Percentiles rank a stretch among this genome's conserved stretches.
These are phyloP conservation scores for Solen grandis DNA, from an alignment of 1,140 invertebrate species.

Conservation along the genomic window DNA sequence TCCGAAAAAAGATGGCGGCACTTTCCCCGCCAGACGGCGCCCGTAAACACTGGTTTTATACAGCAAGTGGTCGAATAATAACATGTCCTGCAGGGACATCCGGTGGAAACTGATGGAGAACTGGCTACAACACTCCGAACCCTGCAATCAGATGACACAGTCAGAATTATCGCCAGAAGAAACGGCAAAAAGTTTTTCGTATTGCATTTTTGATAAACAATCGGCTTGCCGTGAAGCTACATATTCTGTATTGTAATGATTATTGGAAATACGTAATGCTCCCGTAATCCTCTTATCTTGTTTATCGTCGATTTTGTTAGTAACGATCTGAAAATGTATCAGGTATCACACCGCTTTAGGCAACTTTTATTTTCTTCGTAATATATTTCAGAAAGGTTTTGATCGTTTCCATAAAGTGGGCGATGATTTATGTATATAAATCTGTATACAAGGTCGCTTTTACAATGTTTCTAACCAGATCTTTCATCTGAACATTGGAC, in stretches of 20 bases:
- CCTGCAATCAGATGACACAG: slow-evolving; percentile 9
- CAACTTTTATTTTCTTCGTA: no score
- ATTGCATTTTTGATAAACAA: neutral
- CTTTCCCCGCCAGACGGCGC: neutral
- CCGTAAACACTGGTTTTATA: slow-evolving; percentile 52
- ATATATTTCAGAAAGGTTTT: no score
- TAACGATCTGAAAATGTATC: neutral
- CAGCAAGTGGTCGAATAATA: slow-evolving; percentile 51
- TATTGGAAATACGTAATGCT: neutral
- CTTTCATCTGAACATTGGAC: no score
- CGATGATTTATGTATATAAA: neutral
- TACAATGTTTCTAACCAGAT: neutral
- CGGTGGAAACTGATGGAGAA: slow-evolving; percentile 46
- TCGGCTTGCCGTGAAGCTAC: neutral
- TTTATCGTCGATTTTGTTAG: neutral
- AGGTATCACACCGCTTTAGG: no score
- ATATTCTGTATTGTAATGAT: neutral
- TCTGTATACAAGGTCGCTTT: neutral
- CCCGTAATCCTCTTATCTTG: neutral
- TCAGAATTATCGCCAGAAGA: no score
- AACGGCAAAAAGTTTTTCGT: neutral
- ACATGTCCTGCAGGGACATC: slow-evolving; percentile 43
- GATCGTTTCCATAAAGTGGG: neutral
- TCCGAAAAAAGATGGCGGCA: slow-evolving; percentile 16
- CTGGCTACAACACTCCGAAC: slow-evolving; percentile 53